Base-by-base conservation (phyloP, 2,888 invertebrate genomes). In the Notocelia uddmanniana region DNA sequence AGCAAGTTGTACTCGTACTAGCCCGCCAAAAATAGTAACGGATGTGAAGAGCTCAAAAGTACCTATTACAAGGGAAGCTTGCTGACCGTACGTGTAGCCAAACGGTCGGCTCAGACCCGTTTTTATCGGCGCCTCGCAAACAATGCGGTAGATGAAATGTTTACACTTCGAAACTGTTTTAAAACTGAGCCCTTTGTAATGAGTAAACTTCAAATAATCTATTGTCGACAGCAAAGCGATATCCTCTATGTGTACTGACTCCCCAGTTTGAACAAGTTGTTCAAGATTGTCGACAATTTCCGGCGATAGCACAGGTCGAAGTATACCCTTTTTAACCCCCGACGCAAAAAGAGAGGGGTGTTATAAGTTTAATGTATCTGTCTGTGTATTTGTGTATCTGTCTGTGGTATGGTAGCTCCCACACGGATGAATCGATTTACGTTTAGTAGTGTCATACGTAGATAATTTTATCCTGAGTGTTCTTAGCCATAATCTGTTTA, bases 141-240 rank as follows among this genome's bases (percentile, higher is more conserved):
- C 57, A 63, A 52, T 21, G 26, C 54, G 45, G 18, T 66, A 21
- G 54, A 54, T 59, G 50, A 41, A 59, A 66, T 71, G 59, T 66
- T 66, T 60, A 60, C 71, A 66, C 31, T 59, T 18, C 13, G 50
- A 66, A 66, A 66, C 59, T 66, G 64, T 41, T 66, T 41, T 66
- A 66, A 70, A 66, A 71, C 66, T 66, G 52, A 71, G 52, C 66
- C 59, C 57, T 50, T 54, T 54, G 59, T 66, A 71, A 71, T 59
- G 59, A 54, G 66, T 13, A 66, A 66, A 71, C 59, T 71, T 71
- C 31, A 21, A 34, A 63, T 48, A 48, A 59, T 37, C 41, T 50
- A 31, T 23, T 48, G 48, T 54, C 45, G 41, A 59, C 59, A 26
- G 63, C 34, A 52, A 63, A n/a, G 18, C 50, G 63, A 52, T 50